Evolutionary conservation across 2,113 vertebrate genomes (phyloP).

Genomic region (Smithornis capensis): DNA sequence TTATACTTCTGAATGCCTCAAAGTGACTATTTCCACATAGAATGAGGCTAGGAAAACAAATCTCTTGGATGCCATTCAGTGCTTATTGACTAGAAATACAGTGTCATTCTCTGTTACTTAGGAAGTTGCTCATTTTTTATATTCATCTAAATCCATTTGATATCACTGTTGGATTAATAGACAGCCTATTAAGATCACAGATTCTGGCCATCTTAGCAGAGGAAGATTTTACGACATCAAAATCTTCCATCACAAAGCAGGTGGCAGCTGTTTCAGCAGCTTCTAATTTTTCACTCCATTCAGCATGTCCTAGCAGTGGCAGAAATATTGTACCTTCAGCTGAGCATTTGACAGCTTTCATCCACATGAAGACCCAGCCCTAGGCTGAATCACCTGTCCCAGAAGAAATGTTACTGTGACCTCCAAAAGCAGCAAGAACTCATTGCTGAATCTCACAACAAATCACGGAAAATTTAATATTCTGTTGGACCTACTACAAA

Average conservation of each 20-base stretch:
- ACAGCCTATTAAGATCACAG: background rate
- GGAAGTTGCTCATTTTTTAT: background rate
- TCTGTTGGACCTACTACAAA: background rate
- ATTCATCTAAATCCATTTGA: background rate
- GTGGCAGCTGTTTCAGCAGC: conserved; percentile 16
- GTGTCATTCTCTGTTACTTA: background rate
- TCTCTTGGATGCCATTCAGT: background rate
- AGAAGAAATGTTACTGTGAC: background rate
- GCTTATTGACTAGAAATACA: background rate
- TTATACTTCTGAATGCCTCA: background rate
- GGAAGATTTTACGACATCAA: background rate
- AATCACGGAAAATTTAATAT: background rate
- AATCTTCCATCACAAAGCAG: background rate
- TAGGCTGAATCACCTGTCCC: background rate
- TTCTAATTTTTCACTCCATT: conserved; percentile 51
- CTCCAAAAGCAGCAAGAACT: background rate
- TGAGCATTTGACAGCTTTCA: background rate
- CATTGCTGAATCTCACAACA: background rate
- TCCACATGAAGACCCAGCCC: background rate
- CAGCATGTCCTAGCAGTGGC: background rate
- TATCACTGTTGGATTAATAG: background rate
- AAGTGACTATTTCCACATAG: background rate
- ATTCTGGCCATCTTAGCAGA: background rate
- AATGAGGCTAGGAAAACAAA: background rate
- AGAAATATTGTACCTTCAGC: background rate